phyloP scores from a whole-genome alignment of 2,797 vertebrate genomes.

The Sebastes dallii region DNA sequence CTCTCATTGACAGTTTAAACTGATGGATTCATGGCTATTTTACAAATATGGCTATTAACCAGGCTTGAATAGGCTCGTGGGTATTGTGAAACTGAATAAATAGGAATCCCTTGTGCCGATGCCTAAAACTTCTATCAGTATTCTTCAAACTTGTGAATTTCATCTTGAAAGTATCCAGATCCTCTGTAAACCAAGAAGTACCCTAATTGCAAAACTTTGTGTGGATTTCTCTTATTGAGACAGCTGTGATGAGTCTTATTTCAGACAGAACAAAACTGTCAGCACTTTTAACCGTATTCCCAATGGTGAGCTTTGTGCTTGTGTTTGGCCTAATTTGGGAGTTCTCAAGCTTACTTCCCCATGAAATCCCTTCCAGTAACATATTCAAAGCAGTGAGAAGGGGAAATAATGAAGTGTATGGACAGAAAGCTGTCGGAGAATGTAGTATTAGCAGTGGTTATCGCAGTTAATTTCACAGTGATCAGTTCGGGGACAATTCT shows the following conservation, averaged over 20 bases:
- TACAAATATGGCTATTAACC: constrained; percentile 40
- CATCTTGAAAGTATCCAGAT: constrained; percentile 19
- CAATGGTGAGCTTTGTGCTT: constrained; percentile 37
- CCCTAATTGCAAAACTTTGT: constrained; percentile 39
- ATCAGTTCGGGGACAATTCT: constrained; percentile 47
- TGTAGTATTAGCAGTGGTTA: constrained; percentile 38
- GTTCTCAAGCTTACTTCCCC: constrained; percentile 47
- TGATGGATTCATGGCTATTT: constrained; percentile 40
- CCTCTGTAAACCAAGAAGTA: constrained; percentile 20
- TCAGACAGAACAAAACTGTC: constrained; percentile 37
- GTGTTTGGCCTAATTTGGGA: constrained; percentile 66
- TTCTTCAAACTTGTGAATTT: constrained; percentile 13
- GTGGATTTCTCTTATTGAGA: constrained; percentile 24
- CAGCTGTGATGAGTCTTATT: constrained; percentile 37
- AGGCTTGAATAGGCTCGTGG: constrained; percentile 13
- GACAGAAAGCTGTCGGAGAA: constrained; percentile 30
- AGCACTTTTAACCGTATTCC: constrained; percentile 37
- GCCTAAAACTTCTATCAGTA: constrained; percentile 1
- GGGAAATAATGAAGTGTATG: constrained; percentile 57
- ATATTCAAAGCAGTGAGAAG: constrained; percentile 47
- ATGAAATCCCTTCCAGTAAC: constrained; percentile 63
- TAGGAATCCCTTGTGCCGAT: not conserved
- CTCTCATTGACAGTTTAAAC: constrained; percentile 21
- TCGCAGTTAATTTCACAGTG: constrained; percentile 68
- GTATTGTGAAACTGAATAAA: constrained; percentile 34